Evolutionary conservation across 2,113 vertebrate genomes (phyloP).

Genomic region (Oenanthe oenanthe): DNA sequence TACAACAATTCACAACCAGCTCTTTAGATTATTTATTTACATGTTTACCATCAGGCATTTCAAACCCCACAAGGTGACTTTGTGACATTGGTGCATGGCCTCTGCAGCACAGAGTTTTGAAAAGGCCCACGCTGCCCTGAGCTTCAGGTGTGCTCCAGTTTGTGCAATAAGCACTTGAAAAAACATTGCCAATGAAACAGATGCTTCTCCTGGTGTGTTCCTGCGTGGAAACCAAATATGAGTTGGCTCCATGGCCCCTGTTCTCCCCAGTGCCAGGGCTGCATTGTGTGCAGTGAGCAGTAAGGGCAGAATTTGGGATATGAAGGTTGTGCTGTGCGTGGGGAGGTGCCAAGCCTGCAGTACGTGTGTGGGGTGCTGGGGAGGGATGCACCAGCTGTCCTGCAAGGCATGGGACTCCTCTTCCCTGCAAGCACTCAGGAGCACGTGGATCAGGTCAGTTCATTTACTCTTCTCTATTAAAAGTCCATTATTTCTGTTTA

Average conservation of each 20-base stretch:
- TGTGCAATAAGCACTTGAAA: neutral
- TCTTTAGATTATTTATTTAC: neutral
- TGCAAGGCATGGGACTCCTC: neutral
- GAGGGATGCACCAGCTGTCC: neutral
- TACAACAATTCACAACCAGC: conserved; percentile 3
- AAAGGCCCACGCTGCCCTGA: neutral
- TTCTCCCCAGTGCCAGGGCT: neutral
- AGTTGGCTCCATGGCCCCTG: neutral
- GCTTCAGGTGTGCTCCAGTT: neutral
- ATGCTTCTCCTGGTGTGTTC: neutral
- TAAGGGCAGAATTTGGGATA: neutral
- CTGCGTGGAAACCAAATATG: neutral
- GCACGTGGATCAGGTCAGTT: neutral
- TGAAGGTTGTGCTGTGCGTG: too few species aligned
- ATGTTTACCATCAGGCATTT: neutral
- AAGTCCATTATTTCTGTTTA: neutral
- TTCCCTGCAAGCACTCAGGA: neutral
- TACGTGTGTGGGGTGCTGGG: neutral
- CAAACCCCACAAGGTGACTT: neutral
- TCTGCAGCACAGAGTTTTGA: neutral
- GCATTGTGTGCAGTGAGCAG: neutral
- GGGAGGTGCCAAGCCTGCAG: rapidly evolving
- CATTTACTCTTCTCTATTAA: neutral
- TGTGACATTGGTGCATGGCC: neutral
- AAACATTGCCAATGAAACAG: neutral